Conservation (phyloP, 2,113 vertebrate genomes). For the Pao palembangensis region DNA sequence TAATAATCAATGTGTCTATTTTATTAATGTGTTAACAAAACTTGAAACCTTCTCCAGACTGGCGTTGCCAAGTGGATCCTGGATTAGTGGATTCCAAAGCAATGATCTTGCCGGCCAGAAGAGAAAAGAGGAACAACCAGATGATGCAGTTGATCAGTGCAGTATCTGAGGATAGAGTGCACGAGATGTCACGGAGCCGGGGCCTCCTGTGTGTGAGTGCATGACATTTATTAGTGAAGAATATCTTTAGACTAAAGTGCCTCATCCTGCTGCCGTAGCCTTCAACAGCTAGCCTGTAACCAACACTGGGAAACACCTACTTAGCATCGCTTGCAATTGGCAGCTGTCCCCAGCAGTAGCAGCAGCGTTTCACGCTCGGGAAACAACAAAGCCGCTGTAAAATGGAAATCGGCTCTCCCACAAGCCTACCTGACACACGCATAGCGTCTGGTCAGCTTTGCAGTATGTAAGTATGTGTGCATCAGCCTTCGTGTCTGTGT, state of each 20-base stretch:
- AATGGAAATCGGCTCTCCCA: slow-evolving; percentile 32
- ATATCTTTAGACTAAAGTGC: slow-evolving; percentile 40
- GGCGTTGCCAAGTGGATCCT: no score
- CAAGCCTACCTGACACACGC: slow-evolving; percentile 34
- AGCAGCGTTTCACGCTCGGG: background rate
- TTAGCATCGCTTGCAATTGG: slow-evolving; percentile 32
- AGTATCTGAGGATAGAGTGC: background rate
- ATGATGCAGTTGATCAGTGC: no score
- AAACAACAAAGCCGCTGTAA: slow-evolving; percentile 4
- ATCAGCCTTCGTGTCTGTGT: slow-evolving; percentile 6
- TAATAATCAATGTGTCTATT: no score
- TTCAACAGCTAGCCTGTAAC: slow-evolving; percentile 33
- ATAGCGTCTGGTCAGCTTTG: slow-evolving; percentile 26
- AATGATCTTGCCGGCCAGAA: no score
- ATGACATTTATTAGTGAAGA: slow-evolving; percentile 28
- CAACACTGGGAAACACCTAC: slow-evolving; percentile 42
- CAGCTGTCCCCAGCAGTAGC: slow-evolving; percentile 18
- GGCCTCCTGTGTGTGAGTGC: background rate
- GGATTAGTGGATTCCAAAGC: no score
- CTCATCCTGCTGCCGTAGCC: slow-evolving; percentile 39
- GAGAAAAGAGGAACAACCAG: no score
- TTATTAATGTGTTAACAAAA: no score
- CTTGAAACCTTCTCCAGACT: no score
- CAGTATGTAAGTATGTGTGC: background rate
- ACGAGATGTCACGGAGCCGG: background rate